Conservation (phyloP, 1,140 invertebrate species). For the Belonocnema kinseyi region DNA sequence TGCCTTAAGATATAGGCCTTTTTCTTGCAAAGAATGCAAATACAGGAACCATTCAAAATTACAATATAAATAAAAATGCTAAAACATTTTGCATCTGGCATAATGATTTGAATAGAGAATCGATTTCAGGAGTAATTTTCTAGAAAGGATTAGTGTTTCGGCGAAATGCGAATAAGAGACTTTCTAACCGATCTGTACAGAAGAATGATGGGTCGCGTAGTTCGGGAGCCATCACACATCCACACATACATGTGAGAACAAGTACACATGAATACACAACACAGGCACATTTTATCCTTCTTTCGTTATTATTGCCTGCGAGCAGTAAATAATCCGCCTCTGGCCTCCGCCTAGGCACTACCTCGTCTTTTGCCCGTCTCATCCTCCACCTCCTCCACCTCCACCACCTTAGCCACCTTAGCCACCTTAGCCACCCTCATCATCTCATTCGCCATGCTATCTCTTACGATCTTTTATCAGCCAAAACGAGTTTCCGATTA, state of each 20-base stretch:
- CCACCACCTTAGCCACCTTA: constrained; percentile 23
- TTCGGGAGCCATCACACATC: constrained; percentile 55
- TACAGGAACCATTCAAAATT: too few species aligned
- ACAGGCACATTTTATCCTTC: constrained; percentile 50
- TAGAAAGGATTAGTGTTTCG: constrained; percentile 27
- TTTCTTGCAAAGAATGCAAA: too few species aligned
- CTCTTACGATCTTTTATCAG: constrained; percentile 50
- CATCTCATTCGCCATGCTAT: constrained; percentile 57
- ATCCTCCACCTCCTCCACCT: constrained; percentile 36
- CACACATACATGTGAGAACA: constrained; percentile 35
- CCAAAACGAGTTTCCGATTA: constrained; percentile 53
- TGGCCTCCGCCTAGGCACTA: constrained; percentile 32
- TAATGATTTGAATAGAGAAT: background rate
- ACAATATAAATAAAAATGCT: too few species aligned
- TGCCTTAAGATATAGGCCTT: too few species aligned
- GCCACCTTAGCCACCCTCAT: constrained; percentile 67
- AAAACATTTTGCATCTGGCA: too few species aligned
- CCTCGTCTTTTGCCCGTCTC: constrained; percentile 40
- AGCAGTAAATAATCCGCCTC: constrained; percentile 53
- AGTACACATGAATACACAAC: constrained; percentile 37
- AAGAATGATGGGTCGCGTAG: constrained; percentile 58
- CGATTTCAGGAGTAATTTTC: constrained; percentile 3
- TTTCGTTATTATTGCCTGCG: constrained; percentile 58
- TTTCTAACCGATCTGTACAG: constrained; percentile 53
- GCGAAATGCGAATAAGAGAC: constrained; percentile 26